These are phyloP conservation scores for Mormyrops attenuatus DNA, from an alignment of 2,797 vertebrate species.

Conservation along the genomic window DNA sequence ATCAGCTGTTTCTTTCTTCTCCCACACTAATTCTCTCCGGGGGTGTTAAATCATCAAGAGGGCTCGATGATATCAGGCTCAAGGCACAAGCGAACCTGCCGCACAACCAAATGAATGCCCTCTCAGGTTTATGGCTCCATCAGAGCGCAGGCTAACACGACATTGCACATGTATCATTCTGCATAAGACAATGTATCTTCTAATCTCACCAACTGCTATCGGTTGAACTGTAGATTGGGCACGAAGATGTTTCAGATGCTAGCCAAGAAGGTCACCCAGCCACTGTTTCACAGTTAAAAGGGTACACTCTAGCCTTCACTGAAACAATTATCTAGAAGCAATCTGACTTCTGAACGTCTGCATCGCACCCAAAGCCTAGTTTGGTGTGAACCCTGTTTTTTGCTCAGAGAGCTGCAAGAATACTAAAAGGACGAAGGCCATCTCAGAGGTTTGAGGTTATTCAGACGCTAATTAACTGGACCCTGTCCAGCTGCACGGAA, in stretches of 20 bases:
- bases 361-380: not conserved
- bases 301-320: not conserved
- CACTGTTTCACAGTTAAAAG: not conserved
- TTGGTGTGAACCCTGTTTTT: not conserved
- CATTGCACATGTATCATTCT: not conserved
- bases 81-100: not conserved
- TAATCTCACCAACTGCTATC: not conserved
- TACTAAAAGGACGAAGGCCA: slow-evolving; percentile 4
- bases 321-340: not conserved
- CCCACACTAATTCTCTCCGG: not conserved
- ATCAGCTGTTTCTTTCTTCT: not conserved
- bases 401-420: not conserved
- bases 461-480: slow-evolving; percentile 16
- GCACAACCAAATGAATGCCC: not conserved
- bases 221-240: not conserved
- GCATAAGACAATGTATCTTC: not conserved
- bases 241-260: not conserved
- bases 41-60: not conserved
- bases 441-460: not conserved
- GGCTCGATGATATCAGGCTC: not conserved
- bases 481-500: not conserved
- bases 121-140: not conserved
- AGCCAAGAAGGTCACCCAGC: not conserved
- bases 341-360: not conserved
- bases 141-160: not conserved